Evolutionary conservation across 2,113 vertebrate genomes (phyloP), one percentile per base, ranked within the genome.

Genomic region (Engystomops pustulosus): DNA sequence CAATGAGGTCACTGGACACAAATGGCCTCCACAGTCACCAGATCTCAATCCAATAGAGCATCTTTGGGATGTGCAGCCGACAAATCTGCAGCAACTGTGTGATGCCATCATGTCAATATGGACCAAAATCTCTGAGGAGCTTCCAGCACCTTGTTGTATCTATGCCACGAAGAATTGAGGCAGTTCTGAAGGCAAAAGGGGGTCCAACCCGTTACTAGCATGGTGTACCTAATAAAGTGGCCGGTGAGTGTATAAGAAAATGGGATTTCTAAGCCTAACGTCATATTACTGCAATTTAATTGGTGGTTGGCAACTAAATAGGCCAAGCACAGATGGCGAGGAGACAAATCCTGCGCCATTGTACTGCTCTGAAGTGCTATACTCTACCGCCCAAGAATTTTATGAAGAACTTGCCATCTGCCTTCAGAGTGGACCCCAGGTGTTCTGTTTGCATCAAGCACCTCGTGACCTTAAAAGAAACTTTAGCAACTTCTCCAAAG

Each of bases 401-500:
- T 67, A 30, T 20, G 15, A 32, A 17, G 18, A 44, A 38, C 17
- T n/a, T 41, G 36, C 23, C 17, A 15, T 6, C 3, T n/a, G 0
- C 38, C 20, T 23, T 23, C 23, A 23, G n/a, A 18, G n/a, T 27
- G n/a, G 62, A 20, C 36, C 62, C 18, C 62, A 72, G n/a, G 69
- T 25, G 41, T 44, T 27, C 20, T 47, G 41, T 27, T 34, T 23
- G 17, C 14, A 25, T 41, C 11, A 72, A 72, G 41, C 27, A 15
- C 49, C 11, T 58, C 51, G 15, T 38, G 34, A 77, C 74, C 32
- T 77, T 10, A 1, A 30, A 71, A 67, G 30, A 32, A 76, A 76
- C 74, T 77, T 55, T 32, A 23, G 47, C 6, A 72, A 49, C 25
- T 74, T 34, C 20, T 68, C 18, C 14, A 18, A 75, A 75, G 72